These are phyloP conservation scores for Seriola dumerili DNA, from an alignment of 2,113 vertebrate genomes.

Conservation along the genomic window DNA sequence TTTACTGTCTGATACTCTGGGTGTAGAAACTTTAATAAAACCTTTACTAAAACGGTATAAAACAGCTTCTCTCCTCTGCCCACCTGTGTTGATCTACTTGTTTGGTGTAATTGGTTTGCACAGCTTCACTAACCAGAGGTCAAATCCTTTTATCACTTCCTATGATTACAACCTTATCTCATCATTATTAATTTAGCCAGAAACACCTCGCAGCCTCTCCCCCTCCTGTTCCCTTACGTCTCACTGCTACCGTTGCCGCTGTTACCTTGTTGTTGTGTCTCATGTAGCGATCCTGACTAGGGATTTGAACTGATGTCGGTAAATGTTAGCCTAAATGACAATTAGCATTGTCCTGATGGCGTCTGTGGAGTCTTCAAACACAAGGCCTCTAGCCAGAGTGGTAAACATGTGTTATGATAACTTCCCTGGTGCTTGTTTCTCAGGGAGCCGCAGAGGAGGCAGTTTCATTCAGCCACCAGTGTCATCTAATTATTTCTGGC, in stretches of 20 bases:
- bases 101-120: conserved; percentile 20
- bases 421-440: conserved; percentile 64
- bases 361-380: conserved; percentile 30
- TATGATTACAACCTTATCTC: conserved; percentile 39
- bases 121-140: conserved; percentile 15
- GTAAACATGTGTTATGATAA: conserved; percentile 75
- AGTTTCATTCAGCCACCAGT: conserved; percentile 64
- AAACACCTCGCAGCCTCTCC: neutral
- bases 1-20: no score
- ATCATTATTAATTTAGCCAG: conserved; percentile 50
- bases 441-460: conserved; percentile 28
- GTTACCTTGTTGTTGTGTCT: conserved; percentile 5
- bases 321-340: conserved; percentile 68
- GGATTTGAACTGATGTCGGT: conserved; percentile 42
- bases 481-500: conserved; percentile 78
- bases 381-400: conserved; percentile 36
- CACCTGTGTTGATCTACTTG: neutral
- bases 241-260: neutral
- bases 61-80: neutral
- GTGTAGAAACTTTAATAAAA: neutral
- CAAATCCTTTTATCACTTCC: conserved; percentile 38
- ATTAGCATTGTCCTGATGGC: conserved; percentile 50
- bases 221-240: neutral
- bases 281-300: neutral
- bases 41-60: neutral